These are phyloP conservation scores for Helogale parvula DNA, from an alignment of 2,113 vertebrate genomes.

Conservation along the genomic window DNA sequence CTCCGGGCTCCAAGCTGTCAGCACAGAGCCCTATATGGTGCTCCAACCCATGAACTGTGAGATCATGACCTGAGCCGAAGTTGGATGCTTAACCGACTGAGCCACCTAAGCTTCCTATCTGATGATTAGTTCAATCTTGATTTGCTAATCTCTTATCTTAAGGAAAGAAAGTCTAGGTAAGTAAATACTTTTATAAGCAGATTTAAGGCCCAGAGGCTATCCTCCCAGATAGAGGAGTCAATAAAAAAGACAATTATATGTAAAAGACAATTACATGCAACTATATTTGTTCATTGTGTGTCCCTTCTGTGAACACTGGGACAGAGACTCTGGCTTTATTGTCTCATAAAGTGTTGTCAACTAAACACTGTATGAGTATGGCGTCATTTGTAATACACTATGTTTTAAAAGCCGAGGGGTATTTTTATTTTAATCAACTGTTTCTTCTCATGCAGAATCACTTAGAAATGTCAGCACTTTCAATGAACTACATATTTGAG, in stretches of 20 bases:
- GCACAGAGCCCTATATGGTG: too few species aligned
- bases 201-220: not conserved
- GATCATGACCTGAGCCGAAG: too few species aligned
- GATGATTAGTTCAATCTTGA: not conserved
- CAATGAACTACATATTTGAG: slow-evolving; percentile 47
- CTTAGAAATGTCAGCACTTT: slow-evolving; percentile 66
- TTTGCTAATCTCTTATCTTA: slow-evolving; percentile 3
- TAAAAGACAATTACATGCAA: not conserved
- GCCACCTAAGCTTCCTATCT: too few species aligned
- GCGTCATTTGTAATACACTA: slow-evolving; percentile 10
- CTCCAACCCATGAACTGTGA: too few species aligned
- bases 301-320: not conserved
- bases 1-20: too few species aligned
- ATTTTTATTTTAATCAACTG: slow-evolving; percentile 63
- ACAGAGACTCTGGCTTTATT: not conserved
- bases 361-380: not conserved
- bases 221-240: not conserved
- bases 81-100: too few species aligned
- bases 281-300: not conserved
- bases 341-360: slow-evolving; percentile 12
- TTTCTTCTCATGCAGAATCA: slow-evolving; percentile 45
- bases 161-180: slow-evolving; percentile 5
- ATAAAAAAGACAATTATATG: not conserved
- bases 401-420: slow-evolving; percentile 41
- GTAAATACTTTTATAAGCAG: not conserved